Percentiles rank a stretch among this genome's conserved stretches.
These are phyloP conservation scores for Alethe castanea DNA, from an alignment of 2,113 vertebrate species.

Conservation along the genomic window DNA sequence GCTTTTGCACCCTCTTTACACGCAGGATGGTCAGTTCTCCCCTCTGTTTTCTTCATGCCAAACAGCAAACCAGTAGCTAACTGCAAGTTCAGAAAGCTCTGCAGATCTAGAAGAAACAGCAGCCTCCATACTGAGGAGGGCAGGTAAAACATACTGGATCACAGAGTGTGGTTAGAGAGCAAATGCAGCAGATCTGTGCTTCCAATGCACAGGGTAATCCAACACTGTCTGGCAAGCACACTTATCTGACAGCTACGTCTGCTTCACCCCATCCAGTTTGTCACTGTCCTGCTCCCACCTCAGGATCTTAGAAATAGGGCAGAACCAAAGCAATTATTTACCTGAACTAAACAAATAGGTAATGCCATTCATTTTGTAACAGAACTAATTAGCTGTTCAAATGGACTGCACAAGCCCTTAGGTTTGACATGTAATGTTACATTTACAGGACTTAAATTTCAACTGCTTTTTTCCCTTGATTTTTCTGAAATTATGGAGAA, in stretches of 20 bases:
- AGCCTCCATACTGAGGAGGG: not conserved
- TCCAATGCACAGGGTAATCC: not conserved
- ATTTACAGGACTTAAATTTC: not conserved
- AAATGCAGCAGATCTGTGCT: not conserved
- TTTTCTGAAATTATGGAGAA: not conserved
- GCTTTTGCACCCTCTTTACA: not conserved
- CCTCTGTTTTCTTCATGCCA: not conserved
- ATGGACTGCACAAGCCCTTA: not conserved
- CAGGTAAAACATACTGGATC: not conserved
- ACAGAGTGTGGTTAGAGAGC: accelerated
- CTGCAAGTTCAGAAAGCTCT: not conserved
- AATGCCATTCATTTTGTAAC: not conserved
- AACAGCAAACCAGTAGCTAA: not conserved
- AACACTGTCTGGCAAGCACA: not conserved
- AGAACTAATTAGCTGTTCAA: not conserved
- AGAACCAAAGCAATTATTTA: not conserved
- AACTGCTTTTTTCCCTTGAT: not conserved
- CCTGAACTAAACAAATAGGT: not conserved
- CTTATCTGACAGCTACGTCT: not conserved
- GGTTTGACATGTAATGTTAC: not conserved
- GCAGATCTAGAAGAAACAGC: not conserved
- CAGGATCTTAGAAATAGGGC: not conserved
- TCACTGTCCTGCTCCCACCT: not conserved
- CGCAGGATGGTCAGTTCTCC: not conserved
- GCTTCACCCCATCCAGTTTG: not conserved